Evolutionary conservation across 2,113 vertebrate genomes (phyloP).

Genomic region (Coptodon rendalli): DNA sequence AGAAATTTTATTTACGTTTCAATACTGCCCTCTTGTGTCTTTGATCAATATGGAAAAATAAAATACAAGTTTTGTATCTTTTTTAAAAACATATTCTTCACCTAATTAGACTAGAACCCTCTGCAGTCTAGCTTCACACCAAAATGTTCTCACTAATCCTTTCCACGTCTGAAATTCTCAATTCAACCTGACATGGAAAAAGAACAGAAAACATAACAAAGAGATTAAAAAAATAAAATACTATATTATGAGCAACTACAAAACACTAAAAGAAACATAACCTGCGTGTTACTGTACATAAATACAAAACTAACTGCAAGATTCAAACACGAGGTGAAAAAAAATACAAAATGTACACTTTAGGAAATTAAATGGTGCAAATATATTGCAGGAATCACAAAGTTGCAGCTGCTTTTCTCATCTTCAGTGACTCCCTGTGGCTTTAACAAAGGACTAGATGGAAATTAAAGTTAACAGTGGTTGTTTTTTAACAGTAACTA

Average conservation of each 20-base stretch:
- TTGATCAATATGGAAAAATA: not conserved
- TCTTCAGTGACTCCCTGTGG: not conserved
- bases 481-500: not conserved
- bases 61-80: not conserved
- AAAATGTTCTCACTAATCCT: not conserved
- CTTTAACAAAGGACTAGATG: not conserved
- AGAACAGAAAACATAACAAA: not conserved
- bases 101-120: not conserved
- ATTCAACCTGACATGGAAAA: not conserved
- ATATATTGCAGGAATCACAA: rapidly evolving
- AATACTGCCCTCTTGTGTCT: constrained; percentile 72
- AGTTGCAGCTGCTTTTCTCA: not conserved
- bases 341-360: not conserved
- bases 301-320: rapidly evolving
- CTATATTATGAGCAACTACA: not conserved
- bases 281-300: not conserved
- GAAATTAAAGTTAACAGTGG: not conserved
- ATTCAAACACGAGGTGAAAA: not conserved
- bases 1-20: constrained; percentile 5
- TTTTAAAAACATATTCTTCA: not conserved
- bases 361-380: not conserved
- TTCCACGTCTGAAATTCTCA: not conserved
- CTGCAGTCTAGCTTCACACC: not conserved
- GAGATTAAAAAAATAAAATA: not conserved
- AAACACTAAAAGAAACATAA: not conserved